Evolutionary conservation across 2,888 invertebrate genomes (phyloP), one percentile per base, ranked within the genome.

Genomic region (Leptopilina syphax): DNA sequence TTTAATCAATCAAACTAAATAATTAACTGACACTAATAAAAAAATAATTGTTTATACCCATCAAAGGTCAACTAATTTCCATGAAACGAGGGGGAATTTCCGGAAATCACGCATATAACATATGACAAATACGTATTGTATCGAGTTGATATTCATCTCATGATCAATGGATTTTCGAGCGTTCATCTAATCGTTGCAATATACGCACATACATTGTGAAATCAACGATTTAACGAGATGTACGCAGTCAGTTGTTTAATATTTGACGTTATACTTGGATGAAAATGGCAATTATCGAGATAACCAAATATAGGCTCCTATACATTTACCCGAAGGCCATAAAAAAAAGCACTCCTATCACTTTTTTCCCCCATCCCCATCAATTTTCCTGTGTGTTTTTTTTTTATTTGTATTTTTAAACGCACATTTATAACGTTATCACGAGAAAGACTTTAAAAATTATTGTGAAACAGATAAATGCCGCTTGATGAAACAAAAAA

Each of bases 211-310:
- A 44, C 8, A 50, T 50, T 41, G 79, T 73, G 73, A 50, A 67
- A 77, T n/a, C 82, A 47, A 78, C 73, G 78, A 82, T 80, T 83
- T 81, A 86, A 85, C 83, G 87, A 86, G 84, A 83, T 82, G 82
- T 81, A 81, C 34, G 34, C 82, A 82, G 82, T 84, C 83, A 81
- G 83, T 83, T 83, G 85, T 86, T 87, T 87, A 87, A 88, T 87
- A 88, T 88, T 88, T 88, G 88, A 88, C 86, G 87, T 50, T 12
- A 82, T 84, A 80, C 60, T 80, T 77, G 86, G 86, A 88, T 89
- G 83, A 87, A 87, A 88, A 87, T 84, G 87, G 87, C 86, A 89
- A 88, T 89, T 89, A 89, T 86, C 84, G 83, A 86, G 88, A 89
- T 89, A 88, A 89, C 86, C 84, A 79, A 34, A 50, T 79, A 84